phyloP scores from a whole-genome alignment of 2,113 vertebrate species.

The Grallaria varia region DNA sequence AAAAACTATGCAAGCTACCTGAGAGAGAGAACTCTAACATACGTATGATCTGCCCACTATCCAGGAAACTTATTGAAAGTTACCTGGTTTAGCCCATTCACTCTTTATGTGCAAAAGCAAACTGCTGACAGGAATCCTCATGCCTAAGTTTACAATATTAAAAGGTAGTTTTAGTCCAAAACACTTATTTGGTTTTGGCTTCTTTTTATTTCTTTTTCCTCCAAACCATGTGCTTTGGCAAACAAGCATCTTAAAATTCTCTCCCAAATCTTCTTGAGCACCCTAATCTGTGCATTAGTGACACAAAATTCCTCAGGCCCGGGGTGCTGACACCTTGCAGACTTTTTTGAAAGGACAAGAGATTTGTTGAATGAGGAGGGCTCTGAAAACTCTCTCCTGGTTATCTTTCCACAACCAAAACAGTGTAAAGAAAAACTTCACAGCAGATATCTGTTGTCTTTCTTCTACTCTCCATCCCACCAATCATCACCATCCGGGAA shows the following conservation, averaged over 20 bases:
- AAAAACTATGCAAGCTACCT: not conserved
- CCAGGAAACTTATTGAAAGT: not conserved
- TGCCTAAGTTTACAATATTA: not conserved
- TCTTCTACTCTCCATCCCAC: not conserved
- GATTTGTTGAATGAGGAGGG: not conserved
- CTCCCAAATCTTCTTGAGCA: not conserved
- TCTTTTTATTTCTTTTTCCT: fast-evolving
- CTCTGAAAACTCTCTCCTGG: not conserved
- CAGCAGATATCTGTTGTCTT: not conserved
- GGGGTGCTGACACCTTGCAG: not conserved
- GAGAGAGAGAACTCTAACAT: not conserved
- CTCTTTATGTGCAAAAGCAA: not conserved
- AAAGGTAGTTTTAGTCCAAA: not conserved
- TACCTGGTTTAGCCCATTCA: not conserved
- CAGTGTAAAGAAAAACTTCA: not conserved
- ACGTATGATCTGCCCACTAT: not conserved
- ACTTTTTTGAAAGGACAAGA: not conserved
- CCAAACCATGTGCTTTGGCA: not conserved
- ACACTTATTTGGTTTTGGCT: not conserved
- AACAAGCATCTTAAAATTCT: not conserved
- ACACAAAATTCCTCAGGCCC: not conserved
- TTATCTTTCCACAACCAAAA: not conserved
- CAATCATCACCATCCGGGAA: not conserved
- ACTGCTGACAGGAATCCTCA: not conserved
- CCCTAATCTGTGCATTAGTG: not conserved